A percentile compares a stretch with the other conserved stretches of the same genome.
These are phyloP conservation scores for Percina caprodes DNA, from an alignment of 2,113 vertebrate species.

Conservation along the genomic window DNA sequence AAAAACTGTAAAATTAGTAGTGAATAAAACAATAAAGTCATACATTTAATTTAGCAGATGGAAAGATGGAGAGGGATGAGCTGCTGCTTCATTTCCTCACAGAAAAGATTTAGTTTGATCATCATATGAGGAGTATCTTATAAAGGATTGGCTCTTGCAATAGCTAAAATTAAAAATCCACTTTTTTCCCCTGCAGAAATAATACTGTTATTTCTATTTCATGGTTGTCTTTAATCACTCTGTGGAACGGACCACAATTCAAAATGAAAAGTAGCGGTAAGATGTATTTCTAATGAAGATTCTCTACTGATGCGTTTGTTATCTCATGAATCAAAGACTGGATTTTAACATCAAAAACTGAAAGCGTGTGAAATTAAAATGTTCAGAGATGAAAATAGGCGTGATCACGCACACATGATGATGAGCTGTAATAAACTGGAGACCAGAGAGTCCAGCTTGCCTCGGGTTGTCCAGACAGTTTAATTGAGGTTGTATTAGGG, in stretches of 20 bases:
- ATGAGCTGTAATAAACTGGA: constrained; percentile 65
- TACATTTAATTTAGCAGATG: constrained; percentile 9
- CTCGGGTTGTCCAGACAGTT: constrained; percentile 47
- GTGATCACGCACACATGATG: constrained; percentile 47
- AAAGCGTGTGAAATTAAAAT: constrained; percentile 81
- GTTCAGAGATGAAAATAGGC: constrained; percentile 57
- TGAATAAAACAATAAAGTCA: constrained; percentile 34
- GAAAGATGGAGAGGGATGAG: constrained; percentile 17
- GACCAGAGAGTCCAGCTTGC: constrained; percentile 32
- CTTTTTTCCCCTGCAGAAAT: background rate
- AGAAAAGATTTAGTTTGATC: constrained; percentile 39
- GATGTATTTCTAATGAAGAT: constrained; percentile 68
- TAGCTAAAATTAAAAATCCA: constrained; percentile 30
- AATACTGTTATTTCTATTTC: constrained; percentile 41
- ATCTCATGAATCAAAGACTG: constrained; percentile 65
- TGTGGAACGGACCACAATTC: constrained; percentile 33
- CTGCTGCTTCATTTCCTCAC: constrained; percentile 41
- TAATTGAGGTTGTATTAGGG: constrained; percentile 74
- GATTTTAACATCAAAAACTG: constrained; percentile 57
- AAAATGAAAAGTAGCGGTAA: constrained; percentile 49
- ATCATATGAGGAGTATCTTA: constrained; percentile 23
- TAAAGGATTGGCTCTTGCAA: constrained; percentile 4
- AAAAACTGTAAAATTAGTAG: constrained; percentile 27
- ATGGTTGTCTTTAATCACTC: constrained; percentile 16
- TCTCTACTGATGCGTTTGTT: constrained; percentile 51